Base-by-base conservation (phyloP, 2,113 vertebrate genomes). In the Neopipo cinnamomea region DNA sequence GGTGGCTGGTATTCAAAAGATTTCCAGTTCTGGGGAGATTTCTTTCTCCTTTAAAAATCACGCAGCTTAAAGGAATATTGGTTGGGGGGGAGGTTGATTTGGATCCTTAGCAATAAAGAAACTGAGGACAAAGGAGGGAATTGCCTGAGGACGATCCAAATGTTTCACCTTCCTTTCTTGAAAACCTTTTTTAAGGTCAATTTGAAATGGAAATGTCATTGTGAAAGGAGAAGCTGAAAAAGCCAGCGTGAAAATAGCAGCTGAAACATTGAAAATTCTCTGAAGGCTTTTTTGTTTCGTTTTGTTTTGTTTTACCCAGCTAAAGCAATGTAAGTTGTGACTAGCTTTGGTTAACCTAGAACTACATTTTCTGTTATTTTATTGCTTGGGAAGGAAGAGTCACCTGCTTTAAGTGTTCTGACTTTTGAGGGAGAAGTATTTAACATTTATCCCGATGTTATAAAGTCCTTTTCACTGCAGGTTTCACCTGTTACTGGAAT, bases 131-230 rank as follows among this genome's bases (percentile, higher is more conserved):
- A 92, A 95, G 17, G 27, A 84, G 41, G 11, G 21, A 80, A 47
- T 19, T 78, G 35, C 61, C 35, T 47, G 39, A 59, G 80, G 42
- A 56, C 28, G 42, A 50, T 67, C 39, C 52, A 71, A 85, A 55
- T 23, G 31, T 35, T 89, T 87, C n/a, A 82, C 70, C 28, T 24
- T 84, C 18, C 12, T 65, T 74, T 84, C 85, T 68, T 35, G 12
- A 91, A 92, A 91, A 58, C 31, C 47, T 77, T 65, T 84, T 84
- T 63, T 73, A 85, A 94, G 84, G 84, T 91, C 56, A 73, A 66
- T 91, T 89, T 95, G 71, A 88, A 96, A 89, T 58, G 47, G 91
- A 95, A 95, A 87, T 82, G 52, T 56, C 65, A 75, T 82, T 88
- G 62, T 79, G 77, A 91, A 84, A 89, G 3, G 16, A 91, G 62